These are phyloP conservation scores for Trachemys scripta DNA, from an alignment of 2,113 vertebrate genomes.

Conservation along the genomic window DNA sequence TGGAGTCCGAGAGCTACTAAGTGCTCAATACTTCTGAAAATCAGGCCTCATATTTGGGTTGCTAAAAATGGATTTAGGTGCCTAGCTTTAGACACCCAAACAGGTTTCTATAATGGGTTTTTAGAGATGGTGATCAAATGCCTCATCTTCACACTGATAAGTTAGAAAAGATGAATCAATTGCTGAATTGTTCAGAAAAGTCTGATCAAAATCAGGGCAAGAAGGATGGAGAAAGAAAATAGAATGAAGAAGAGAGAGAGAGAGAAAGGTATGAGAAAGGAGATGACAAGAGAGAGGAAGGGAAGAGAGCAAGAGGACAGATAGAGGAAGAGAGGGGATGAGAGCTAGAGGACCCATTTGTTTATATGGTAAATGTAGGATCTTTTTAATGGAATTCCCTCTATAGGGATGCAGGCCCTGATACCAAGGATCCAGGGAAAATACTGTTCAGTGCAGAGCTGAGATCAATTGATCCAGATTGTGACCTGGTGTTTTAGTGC, in stretches of 20 bases:
- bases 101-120: neutral
- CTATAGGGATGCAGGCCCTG: neutral
- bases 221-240: neutral
- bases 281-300: neutral
- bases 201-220: accelerated
- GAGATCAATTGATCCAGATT: neutral
- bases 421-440: neutral
- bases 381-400: neutral
- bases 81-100: neutral
- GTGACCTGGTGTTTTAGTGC: neutral
- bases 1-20: neutral
- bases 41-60: neutral
- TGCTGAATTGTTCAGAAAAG: neutral
- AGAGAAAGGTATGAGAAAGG: neutral
- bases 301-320: neutral
- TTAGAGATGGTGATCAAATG: neutral
- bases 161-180: neutral
- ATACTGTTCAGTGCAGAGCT: accelerated
- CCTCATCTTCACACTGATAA: neutral
- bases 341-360: neutral
- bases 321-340: neutral
- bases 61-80: neutral
- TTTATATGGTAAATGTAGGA: neutral
- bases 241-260: neutral
- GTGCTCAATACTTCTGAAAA: neutral